Evolutionary conservation across 2,113 vertebrate species (phyloP).

Genomic region (Carettochelys insculpta): DNA sequence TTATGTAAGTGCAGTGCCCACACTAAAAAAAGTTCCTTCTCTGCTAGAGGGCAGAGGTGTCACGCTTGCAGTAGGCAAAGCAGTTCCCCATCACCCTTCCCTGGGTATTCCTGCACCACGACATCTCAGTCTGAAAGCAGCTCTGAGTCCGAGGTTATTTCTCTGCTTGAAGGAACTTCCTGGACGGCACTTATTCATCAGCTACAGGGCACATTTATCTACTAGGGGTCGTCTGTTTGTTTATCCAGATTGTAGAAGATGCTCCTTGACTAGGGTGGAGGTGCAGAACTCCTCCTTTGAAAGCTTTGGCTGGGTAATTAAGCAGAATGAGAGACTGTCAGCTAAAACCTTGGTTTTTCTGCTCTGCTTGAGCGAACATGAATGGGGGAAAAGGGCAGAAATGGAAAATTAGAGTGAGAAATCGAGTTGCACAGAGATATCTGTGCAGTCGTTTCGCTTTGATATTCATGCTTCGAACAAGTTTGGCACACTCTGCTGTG

Average conservation of each 20-base stretch:
- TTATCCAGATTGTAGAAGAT: background rate
- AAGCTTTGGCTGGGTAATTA: constrained; percentile 15
- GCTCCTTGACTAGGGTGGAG: background rate
- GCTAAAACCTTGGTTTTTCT: background rate
- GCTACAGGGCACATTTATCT: background rate
- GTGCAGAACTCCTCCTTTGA: background rate
- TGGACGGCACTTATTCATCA: background rate
- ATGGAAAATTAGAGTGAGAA: constrained; percentile 37
- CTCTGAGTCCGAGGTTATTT: background rate
- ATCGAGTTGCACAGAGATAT: background rate
- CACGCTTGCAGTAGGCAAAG: background rate
- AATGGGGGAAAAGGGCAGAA: constrained; percentile 36
- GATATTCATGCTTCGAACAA: constrained; percentile 18
- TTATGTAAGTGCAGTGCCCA: background rate
- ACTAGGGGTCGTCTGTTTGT: background rate
- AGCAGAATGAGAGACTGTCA: constrained; percentile 20
- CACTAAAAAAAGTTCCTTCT: background rate
- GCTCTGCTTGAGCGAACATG: constrained; percentile 23
- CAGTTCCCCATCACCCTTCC: background rate
- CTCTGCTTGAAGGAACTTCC: background rate
- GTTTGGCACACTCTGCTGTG: constrained; percentile 45
- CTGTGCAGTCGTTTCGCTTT: background rate
- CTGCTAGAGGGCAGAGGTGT: background rate
- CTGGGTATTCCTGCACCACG: background rate
- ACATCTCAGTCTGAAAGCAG: background rate